A percentile compares a stretch with the other conserved stretches of the same genome.
These are phyloP conservation scores for Halcyon leucocephala DNA, from an alignment of 2,797 vertebrate genomes.

Conservation along the genomic window DNA sequence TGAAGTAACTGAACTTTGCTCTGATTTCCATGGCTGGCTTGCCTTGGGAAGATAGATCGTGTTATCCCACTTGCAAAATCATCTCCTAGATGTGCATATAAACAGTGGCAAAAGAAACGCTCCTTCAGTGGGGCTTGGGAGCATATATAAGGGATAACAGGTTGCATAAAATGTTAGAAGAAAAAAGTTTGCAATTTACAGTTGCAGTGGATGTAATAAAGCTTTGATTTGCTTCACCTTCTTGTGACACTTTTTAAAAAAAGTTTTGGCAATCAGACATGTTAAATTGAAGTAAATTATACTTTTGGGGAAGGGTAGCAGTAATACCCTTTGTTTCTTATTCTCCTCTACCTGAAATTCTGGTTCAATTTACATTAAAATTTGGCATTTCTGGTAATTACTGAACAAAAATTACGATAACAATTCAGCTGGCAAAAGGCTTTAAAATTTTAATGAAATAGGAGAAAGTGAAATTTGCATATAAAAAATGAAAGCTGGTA, in stretches of 20 bases:
- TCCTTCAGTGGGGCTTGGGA: not conserved
- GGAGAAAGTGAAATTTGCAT: not conserved
- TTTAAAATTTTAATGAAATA: not conserved
- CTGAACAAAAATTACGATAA: not conserved
- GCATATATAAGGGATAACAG: not conserved
- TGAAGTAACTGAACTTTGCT: not conserved
- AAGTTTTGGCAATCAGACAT: not conserved
- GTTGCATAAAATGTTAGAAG: not conserved
- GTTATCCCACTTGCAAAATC: not conserved
- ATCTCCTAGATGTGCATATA: not conserved
- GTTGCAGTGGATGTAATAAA: not conserved
- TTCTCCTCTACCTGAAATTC: not conserved
- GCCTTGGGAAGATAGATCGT: not conserved
- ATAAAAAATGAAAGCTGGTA: not conserved
- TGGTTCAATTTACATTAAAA: not conserved
- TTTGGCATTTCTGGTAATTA: not conserved
- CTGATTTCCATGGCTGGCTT: not conserved
- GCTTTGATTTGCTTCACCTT: constrained; percentile 7
- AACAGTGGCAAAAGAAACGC: not conserved
- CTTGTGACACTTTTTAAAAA: not conserved
- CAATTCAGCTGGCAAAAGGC: not conserved
- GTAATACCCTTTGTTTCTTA: not conserved
- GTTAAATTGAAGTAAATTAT: constrained; percentile 19
- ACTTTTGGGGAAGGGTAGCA: not conserved
- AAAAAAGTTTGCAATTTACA: not conserved